Evolutionary conservation across 2,888 invertebrate genomes (phyloP).

Genomic region (Neocrepidodera transversa): DNA sequence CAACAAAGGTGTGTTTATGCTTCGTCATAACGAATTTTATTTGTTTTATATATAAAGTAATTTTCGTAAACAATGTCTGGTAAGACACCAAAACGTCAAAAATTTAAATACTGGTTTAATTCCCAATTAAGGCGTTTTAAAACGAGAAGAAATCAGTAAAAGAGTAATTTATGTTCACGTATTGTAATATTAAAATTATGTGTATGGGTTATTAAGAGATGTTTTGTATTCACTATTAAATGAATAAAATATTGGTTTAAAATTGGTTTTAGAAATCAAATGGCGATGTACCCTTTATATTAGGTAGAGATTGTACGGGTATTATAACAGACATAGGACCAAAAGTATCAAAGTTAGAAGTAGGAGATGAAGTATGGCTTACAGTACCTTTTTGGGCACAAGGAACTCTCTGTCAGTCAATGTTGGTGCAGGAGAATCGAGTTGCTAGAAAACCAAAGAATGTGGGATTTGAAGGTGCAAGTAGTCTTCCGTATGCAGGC

Average conservation of each 20-base stretch:
- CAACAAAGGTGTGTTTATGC: too few species aligned
- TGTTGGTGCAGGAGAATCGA: conserved; percentile 63
- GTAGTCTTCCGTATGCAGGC: conserved; percentile 68
- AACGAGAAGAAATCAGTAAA: too few species aligned
- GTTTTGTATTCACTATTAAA: too few species aligned
- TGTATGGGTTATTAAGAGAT: too few species aligned
- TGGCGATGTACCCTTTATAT: conserved; percentile 63
- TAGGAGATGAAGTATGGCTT: conserved; percentile 70
- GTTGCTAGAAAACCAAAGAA: conserved; percentile 64
- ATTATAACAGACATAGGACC: conserved; percentile 68
- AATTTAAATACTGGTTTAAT: too few species aligned
- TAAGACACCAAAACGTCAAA: too few species aligned
- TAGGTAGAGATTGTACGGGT: conserved; percentile 71
- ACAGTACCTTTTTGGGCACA: conserved; percentile 66
- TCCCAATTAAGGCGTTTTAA: too few species aligned
- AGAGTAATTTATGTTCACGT: too few species aligned
- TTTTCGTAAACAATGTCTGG: too few species aligned
- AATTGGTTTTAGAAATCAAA: conserved; percentile 52
- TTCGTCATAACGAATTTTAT: too few species aligned
- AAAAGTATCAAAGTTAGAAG: conserved; percentile 65
- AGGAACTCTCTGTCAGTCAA: conserved; percentile 66
- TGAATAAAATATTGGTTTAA: background rate
- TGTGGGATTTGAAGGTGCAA: conserved; percentile 67
- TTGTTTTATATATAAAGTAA: too few species aligned
- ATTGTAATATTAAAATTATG: too few species aligned